These are phyloP conservation scores for Diplolepis rosae DNA, from an alignment of 2,888 invertebrate genomes.

Conservation along the genomic window DNA sequence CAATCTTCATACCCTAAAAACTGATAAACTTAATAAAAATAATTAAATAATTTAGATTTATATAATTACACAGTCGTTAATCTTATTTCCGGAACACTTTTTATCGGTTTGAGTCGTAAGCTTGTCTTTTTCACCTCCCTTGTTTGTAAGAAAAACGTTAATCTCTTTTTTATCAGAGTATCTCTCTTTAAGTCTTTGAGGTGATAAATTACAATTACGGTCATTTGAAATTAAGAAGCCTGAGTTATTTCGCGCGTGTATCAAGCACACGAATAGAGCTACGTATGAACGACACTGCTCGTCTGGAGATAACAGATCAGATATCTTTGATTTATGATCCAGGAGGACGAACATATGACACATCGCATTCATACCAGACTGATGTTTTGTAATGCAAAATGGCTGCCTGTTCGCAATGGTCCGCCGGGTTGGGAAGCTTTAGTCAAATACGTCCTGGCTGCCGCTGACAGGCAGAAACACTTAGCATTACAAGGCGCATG, in stretches of 20 bases:
- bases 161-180: too few species aligned
- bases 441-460: slow-evolving; percentile 8
- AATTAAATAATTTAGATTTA: too few species aligned
- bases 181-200: too few species aligned
- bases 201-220: slow-evolving; percentile 1
- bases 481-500: slow-evolving; percentile 1
- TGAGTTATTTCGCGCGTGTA: neutral
- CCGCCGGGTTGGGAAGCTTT: neutral
- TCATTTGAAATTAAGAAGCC: neutral
- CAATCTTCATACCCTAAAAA: too few species aligned
- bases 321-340: slow-evolving; percentile 19
- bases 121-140: too few species aligned
- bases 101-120: too few species aligned
- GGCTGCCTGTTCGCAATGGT: slow-evolving; percentile 11
- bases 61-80: too few species aligned
- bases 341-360: slow-evolving; percentile 18
- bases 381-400: slow-evolving; percentile 27
- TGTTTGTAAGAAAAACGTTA: too few species aligned
- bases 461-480: slow-evolving; percentile 7
- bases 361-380: slow-evolving; percentile 23
- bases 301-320: slow-evolving; percentile 11
- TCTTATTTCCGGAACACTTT: too few species aligned
- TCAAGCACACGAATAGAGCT: slow-evolving; percentile 13
- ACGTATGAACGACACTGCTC: neutral
- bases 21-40: too few species aligned